These are phyloP conservation scores for Heliconius aoede DNA, from an alignment of 2,888 invertebrate genomes.

Conservation along the genomic window DNA sequence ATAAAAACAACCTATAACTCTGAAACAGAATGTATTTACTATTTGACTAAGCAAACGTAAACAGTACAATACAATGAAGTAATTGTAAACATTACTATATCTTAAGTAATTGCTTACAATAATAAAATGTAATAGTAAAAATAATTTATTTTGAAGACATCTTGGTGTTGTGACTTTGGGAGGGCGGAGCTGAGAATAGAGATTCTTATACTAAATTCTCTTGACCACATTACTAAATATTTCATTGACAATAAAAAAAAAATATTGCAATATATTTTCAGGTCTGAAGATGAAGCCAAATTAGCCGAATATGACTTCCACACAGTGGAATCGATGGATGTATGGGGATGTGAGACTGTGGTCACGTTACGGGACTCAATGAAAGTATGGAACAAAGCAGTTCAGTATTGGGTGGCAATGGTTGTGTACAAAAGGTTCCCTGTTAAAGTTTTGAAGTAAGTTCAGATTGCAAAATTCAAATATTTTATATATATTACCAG, in stretches of 20 bases:
- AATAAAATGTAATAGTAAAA: background rate
- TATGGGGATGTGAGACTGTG: constrained; percentile 91
- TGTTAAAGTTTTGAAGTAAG: constrained; percentile 75
- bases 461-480: constrained; percentile 25
- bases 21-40: no score
- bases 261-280: constrained; percentile 44
- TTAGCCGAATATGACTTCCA: constrained; percentile 87
- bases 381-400: constrained; percentile 97
- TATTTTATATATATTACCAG: no score
- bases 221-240: background rate
- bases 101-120: background rate
- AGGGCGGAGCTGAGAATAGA: no score
- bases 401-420: constrained; percentile 98
- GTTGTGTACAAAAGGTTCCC: constrained; percentile 95
- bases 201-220: background rate
- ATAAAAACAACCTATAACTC: no score
- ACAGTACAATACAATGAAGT: no score
- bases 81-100: no score
- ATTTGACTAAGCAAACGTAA: no score
- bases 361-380: constrained; percentile 93
- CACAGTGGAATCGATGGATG: constrained; percentile 92
- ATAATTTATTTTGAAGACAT: background rate
- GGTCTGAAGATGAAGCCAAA: constrained; percentile 77
- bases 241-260: background rate
- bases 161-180: background rate